Percentiles rank a stretch among this genome's conserved stretches.
phyloP scores from a whole-genome alignment of 2,888 invertebrate genomes.

The Pyrgus malvae region DNA sequence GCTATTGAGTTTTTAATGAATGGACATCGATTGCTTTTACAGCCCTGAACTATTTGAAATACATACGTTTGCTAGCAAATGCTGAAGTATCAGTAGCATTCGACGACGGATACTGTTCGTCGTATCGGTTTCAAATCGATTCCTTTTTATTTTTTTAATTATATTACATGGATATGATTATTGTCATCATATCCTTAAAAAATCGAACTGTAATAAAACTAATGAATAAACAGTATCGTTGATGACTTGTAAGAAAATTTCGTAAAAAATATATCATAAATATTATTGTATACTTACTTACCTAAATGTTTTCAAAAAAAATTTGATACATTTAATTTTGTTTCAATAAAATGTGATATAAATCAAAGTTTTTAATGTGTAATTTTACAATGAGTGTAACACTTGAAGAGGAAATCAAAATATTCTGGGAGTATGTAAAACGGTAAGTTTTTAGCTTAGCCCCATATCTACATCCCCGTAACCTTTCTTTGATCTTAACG shows the following conservation, averaged over 20 bases:
- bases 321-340: too few relatives aligned
- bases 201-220: not conserved
- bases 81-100: slow-evolving; percentile 46
- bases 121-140: slow-evolving; percentile 1
- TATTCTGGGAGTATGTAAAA: slow-evolving; percentile 77
- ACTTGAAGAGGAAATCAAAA: slow-evolving; percentile 64
- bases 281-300: too few relatives aligned
- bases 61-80: slow-evolving; percentile 44
- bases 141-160: not conserved
- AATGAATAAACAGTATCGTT: not conserved
- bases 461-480: too few relatives aligned
- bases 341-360: not conserved
- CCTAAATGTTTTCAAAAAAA: too few relatives aligned
- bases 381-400: slow-evolving; percentile 49
- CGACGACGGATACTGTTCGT: slow-evolving; percentile 7
- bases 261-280: too few relatives aligned
- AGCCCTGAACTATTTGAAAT: slow-evolving; percentile 62
- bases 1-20: slow-evolving; percentile 40
- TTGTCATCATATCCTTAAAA: not conserved
- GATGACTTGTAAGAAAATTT: too few relatives aligned
- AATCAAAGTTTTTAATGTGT: not conserved
- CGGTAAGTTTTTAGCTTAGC: slow-evolving; percentile 51
- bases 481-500: too few relatives aligned
- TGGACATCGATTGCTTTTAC: slow-evolving; percentile 64
- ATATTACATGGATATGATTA: not conserved